phyloP scores from a whole-genome alignment of 1,140 invertebrate genomes.

The Paraescarpia echinospica region DNA sequence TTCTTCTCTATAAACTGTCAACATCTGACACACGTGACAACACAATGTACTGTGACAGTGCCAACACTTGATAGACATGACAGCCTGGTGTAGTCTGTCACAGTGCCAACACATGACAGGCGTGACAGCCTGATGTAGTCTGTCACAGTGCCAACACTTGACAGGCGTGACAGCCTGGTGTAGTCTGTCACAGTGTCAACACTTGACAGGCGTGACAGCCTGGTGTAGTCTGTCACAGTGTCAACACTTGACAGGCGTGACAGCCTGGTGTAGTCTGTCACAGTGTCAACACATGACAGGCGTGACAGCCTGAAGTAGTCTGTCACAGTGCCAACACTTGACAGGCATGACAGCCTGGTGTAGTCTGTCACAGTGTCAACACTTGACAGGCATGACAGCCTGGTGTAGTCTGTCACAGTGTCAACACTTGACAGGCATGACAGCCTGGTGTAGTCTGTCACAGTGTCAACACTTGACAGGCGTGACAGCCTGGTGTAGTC shows the following conservation, averaged over 20 bases:
- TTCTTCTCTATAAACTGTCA: not conserved
- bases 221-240: too few relatives aligned
- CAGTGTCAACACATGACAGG: conserved; percentile 37
- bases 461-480: too few relatives aligned
- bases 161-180: conserved; percentile 56
- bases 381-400: too few relatives aligned
- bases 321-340: conserved; percentile 43
- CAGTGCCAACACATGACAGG: too few relatives aligned
- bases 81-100: conserved; percentile 80
- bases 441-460: conserved; percentile 67
- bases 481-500: too few relatives aligned
- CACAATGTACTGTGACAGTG: not conserved
- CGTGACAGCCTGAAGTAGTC: conserved; percentile 61
- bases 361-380: conserved; percentile 63
- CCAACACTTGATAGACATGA: conserved; percentile 59
- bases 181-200: conserved; percentile 64
- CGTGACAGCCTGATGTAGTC: too few relatives aligned
- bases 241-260: too few relatives aligned
- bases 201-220: too few relatives aligned
- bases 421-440: too few relatives aligned
- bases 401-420: too few relatives aligned
- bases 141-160: too few relatives aligned
- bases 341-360: conserved; percentile 79
- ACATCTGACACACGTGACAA: not conserved
- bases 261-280: conserved; percentile 63